Percentiles rank a stretch among this genome's conserved stretches.
These are phyloP conservation scores for Pseudocheirus occidentalis DNA, from an alignment of 2,797 vertebrate species.

Conservation along the genomic window DNA sequence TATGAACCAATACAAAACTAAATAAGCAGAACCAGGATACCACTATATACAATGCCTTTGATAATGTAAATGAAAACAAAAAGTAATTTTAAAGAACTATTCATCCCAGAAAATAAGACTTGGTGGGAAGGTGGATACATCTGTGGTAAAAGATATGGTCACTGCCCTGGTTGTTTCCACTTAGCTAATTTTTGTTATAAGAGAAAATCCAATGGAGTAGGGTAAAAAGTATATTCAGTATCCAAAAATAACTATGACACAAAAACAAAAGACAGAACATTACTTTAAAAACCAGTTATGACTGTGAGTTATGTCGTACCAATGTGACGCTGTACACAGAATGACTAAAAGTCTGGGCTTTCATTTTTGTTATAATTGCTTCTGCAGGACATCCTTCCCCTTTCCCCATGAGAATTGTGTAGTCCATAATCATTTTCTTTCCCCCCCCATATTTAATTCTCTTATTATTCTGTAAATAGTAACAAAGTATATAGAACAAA, in stretches of 20 bases:
- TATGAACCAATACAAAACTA: background rate
- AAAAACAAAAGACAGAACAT: background rate
- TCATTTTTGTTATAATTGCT: background rate
- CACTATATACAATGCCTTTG: background rate
- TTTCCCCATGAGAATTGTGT: background rate
- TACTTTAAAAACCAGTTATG: background rate
- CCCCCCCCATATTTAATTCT: slow-evolving; percentile 78
- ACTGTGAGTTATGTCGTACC: background rate
- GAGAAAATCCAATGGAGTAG: background rate
- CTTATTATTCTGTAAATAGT: slow-evolving; percentile 87
- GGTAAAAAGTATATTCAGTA: background rate
- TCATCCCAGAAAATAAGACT: background rate
- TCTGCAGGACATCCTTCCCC: background rate
- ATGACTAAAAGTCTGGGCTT: background rate
- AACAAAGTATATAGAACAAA: slow-evolving; percentile 96
- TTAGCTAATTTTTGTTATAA: background rate
- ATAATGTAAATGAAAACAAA: background rate
- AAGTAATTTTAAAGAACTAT: background rate
- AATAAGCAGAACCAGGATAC: background rate
- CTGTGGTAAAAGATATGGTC: background rate
- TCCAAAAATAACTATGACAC: background rate
- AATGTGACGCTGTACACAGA: background rate
- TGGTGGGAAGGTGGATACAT: background rate
- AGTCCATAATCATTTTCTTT: background rate
- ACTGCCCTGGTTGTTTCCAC: background rate